Evolutionary conservation across 1,140 invertebrate species (phyloP), one percentile per base, ranked within the genome.

Genomic region (Chlorops oryzae): DNA sequence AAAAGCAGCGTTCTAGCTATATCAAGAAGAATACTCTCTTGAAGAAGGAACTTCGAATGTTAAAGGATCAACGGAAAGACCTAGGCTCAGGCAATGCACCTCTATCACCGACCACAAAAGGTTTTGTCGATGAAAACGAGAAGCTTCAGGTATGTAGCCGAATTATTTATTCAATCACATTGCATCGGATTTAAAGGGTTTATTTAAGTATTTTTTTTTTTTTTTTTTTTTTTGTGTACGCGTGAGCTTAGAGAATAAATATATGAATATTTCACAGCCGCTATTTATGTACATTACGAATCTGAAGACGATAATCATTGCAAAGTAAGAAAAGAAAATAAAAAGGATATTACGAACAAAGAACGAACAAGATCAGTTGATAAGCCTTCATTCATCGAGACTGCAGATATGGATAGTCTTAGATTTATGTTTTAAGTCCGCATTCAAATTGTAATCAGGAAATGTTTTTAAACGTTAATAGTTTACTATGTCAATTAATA

Each of bases 1-100:
- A 80, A 13, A 86, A 85, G 55, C 86, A 89, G 61, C 80, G 86
- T 10, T 83, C 87, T 58, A 86, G 87, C 60, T 89, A 89, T 66
- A 78, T 85, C 15, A 81, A 81, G 61, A 87, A 87, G 66, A 80
- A 82, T 4, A 67, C 72, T 0, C 78, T 83, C 5, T 71, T 90
- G 12, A 82, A 85, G 56, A 80, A 83, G 35, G 86, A 90, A 70
- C 72, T 89, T 53, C 84, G 88, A 59, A 82, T 85, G 27, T 72
- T 90, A 2, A 81, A 84, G 55, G 81, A 86, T 24, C 87, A 89
- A 59, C 82, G 82, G 35, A 80, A 83, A 44, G 85, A 88, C 64
- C 77, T 90, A n/a, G 79, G 78, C 34, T 57, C 63, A 5, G 74
- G 77, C 27, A 78, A 80, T 38, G 80, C 79, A 0, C 78, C 80